Conservation (phyloP, 2,113 vertebrate species). For the Lucifuga dentata region DNA sequence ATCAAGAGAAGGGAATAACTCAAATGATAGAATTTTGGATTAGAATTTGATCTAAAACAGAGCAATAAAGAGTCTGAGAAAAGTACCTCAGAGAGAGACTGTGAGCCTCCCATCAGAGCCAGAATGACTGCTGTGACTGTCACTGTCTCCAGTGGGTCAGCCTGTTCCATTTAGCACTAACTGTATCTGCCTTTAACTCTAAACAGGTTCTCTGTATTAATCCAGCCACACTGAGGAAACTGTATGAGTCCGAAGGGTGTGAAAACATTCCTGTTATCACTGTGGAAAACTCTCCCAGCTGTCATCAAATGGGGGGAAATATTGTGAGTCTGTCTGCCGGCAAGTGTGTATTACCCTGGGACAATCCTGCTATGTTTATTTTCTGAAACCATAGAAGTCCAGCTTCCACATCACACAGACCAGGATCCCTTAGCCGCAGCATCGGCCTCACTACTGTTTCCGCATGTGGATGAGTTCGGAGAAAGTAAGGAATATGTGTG, state of each 20-base stretch:
- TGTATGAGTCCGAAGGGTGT: slow-evolving; percentile 72
- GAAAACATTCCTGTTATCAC: slow-evolving; percentile 81
- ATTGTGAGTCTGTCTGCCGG: slow-evolving; percentile 77
- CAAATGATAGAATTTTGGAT: slow-evolving; percentile 16
- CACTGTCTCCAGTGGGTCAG: slow-evolving; percentile 31
- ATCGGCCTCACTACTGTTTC: slow-evolving; percentile 71
- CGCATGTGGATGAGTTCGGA: slow-evolving; percentile 48
- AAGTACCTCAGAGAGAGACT: slow-evolving; percentile 30
- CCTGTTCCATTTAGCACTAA: slow-evolving; percentile 29
- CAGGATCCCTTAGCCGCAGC: slow-evolving; percentile 62
- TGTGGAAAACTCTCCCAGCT: slow-evolving; percentile 78
- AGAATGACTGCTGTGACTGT: slow-evolving; percentile 37
- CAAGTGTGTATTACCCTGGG: slow-evolving; percentile 74
- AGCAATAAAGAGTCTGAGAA: slow-evolving; percentile 40
- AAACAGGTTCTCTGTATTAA: slow-evolving; percentile 53
- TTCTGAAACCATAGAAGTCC: slow-evolving; percentile 76
- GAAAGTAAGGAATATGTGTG: slow-evolving; percentile 29
- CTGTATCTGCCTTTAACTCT: slow-evolving; percentile 28
- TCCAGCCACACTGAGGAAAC: slow-evolving; percentile 57
- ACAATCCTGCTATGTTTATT: slow-evolving; percentile 81
- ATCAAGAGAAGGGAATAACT: slow-evolving; percentile 25
- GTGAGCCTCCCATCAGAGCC: slow-evolving; percentile 32
- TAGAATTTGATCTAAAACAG: slow-evolving; percentile 53
- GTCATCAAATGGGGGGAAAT: slow-evolving; percentile 76
- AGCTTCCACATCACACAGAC: slow-evolving; percentile 74